These are phyloP conservation scores for Prionailurus viverrinus DNA, from an alignment of 2,113 vertebrate genomes.

Conservation along the genomic window DNA sequence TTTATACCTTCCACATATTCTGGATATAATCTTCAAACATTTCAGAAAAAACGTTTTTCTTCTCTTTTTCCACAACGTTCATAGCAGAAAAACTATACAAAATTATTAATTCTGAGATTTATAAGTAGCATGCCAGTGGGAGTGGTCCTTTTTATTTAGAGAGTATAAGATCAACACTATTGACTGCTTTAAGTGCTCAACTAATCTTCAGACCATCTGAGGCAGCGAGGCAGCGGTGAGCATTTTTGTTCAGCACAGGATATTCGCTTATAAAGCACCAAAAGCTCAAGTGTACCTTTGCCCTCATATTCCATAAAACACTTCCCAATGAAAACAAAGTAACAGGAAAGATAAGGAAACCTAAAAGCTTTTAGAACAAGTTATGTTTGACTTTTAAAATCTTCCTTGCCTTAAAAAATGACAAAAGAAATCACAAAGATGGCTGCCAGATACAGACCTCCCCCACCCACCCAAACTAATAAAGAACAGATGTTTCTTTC, in stretches of 20 bases:
- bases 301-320: background rate
- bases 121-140: background rate
- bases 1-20: background rate
- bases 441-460: background rate
- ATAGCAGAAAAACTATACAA: background rate
- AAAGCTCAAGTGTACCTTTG: background rate
- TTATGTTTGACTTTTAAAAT: background rate
- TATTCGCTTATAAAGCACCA: background rate
- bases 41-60: background rate
- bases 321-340: background rate
- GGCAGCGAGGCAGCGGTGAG: background rate
- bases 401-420: background rate
- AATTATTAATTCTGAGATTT: background rate
- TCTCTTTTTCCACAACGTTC: background rate
- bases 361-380: background rate
- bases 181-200: background rate
- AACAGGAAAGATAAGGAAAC: background rate
- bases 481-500: background rate
- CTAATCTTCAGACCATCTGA: background rate
- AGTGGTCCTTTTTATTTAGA: background rate
- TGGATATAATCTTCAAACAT: background rate
- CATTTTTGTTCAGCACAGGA: background rate
- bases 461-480: background rate
- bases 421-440: background rate
- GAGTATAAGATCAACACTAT: background rate